These are phyloP conservation scores for Phymorhynchus buccinoides DNA, from an alignment of 1,140 invertebrate genomes.

Conservation along the genomic window DNA sequence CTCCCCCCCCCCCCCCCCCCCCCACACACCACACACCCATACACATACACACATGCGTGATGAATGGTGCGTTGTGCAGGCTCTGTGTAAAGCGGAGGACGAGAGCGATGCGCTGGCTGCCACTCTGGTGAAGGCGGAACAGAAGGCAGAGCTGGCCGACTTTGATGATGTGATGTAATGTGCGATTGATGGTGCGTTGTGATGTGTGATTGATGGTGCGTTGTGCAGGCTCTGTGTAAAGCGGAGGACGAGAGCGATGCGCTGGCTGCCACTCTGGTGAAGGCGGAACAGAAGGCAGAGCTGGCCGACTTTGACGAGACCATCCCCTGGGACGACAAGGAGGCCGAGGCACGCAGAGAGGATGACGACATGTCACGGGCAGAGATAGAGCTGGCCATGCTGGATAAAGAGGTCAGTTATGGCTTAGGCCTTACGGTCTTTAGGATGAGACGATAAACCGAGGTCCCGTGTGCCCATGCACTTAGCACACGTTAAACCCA, in stretches of 20 bases:
- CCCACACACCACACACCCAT: no score
- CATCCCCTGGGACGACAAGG: conserved; percentile 84
- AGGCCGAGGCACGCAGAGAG: conserved; percentile 77
- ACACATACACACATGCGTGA: not conserved
- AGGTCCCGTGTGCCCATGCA: no score
- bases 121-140: conserved; percentile 91
- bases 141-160: conserved; percentile 89
- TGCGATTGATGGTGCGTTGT: not conserved
- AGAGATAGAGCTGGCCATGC: conserved; percentile 85
- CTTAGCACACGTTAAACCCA: no score
- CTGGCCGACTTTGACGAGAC: conserved; percentile 97
- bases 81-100: conserved; percentile 93
- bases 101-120: conserved; percentile 94
- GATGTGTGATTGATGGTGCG: not conserved
- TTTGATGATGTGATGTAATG: conserved; percentile 85
- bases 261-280: conserved; percentile 89
- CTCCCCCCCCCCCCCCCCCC: no score
- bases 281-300: conserved; percentile 93
- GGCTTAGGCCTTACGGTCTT: no score
- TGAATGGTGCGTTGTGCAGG: conserved; percentile 74
- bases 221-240: conserved; percentile 83
- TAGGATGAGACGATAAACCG: no score
- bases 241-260: conserved; percentile 97
- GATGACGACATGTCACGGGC: conserved; percentile 78
- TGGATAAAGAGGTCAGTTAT: conserved; percentile 88